These are phyloP conservation scores for Onychostruthus taczanowskii DNA, from an alignment of 2,113 vertebrate genomes.

Conservation along the genomic window DNA sequence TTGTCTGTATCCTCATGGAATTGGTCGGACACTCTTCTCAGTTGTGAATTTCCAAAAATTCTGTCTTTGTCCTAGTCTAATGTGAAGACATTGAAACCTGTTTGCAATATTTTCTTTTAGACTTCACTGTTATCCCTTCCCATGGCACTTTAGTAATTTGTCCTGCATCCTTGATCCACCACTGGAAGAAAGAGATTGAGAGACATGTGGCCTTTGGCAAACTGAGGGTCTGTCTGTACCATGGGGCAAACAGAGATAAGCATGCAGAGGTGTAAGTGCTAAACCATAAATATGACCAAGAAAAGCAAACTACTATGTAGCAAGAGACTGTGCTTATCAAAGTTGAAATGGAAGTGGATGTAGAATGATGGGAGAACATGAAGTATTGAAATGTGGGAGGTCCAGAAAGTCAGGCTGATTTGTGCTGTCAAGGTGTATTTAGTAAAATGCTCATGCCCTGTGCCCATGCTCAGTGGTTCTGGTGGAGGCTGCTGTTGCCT, in stretches of 20 bases:
- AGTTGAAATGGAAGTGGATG: not conserved
- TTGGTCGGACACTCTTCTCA: not conserved
- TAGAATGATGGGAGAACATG: not conserved
- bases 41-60: not conserved
- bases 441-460: not conserved
- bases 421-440: not conserved
- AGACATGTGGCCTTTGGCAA: constrained; percentile 70
- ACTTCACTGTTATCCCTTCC: constrained; percentile 72
- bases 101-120: constrained; percentile 66
- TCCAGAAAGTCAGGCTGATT: not conserved
- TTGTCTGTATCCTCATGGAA: not conserved
- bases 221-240: constrained; percentile 87
- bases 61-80: not conserved
- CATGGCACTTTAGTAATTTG: constrained; percentile 87
- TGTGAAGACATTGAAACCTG: not conserved
- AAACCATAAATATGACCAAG: not conserved
- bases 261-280: constrained; percentile 78
- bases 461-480: not conserved
- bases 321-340: not conserved
- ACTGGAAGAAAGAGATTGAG: constrained; percentile 94
- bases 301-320: not conserved
- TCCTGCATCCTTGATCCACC: constrained; percentile 94
- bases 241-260: constrained; percentile 83
- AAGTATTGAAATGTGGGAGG: not conserved
- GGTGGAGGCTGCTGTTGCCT: not conserved